Base-by-base conservation (phyloP, 1,140 invertebrate species). In the Linepithema humile region DNA sequence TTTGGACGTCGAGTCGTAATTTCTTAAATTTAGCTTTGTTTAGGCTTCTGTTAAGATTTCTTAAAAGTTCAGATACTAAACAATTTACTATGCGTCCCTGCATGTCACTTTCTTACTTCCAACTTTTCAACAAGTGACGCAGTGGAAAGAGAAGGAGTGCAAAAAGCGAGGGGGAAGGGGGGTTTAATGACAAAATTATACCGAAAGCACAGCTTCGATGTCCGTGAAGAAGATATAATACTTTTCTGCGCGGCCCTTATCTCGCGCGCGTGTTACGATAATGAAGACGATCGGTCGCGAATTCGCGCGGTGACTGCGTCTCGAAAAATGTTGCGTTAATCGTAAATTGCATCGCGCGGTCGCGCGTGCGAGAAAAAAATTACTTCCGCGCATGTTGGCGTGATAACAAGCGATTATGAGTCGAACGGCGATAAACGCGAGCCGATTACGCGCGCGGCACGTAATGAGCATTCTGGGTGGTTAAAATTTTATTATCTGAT, bases 151-250 rank as follows among this genome's bases (percentile, higher is more conserved):
- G 1, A 29, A 3, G 15, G 45, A 45, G 43, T 26, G 7, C 32
- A 65, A 77, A 50, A 32, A 77, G 78, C 55, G 20, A 6, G 15
- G 15, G 26, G 53, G 67, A 20, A 26, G 60, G 50, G 38, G 62
- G 73, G 72, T 57, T 88, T 92, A 92, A 92, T 91, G 91, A 90
- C 89, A 89, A 92, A 91, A 92, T 92, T 91, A 92, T 91, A 92
- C 88, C 74, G 80, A 84, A 86, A 87, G 84, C 45, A 60, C 83
- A 84, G 60, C 75, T 70, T 73, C 77, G 70, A 75, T 83, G 72
- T 85, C 67, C 85, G 53, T 84, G 86, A 88, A 83, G 59, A 83
- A 88, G 87, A 88, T 84, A 82, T 88, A 88, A 89, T 89, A 86
- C 85, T 80, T 85, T 60, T 82, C 82, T 57, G 40, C 23, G n/a